These are phyloP conservation scores for Lepus townsendii DNA, from an alignment of 2,797 vertebrate species.

Conservation along the genomic window DNA sequence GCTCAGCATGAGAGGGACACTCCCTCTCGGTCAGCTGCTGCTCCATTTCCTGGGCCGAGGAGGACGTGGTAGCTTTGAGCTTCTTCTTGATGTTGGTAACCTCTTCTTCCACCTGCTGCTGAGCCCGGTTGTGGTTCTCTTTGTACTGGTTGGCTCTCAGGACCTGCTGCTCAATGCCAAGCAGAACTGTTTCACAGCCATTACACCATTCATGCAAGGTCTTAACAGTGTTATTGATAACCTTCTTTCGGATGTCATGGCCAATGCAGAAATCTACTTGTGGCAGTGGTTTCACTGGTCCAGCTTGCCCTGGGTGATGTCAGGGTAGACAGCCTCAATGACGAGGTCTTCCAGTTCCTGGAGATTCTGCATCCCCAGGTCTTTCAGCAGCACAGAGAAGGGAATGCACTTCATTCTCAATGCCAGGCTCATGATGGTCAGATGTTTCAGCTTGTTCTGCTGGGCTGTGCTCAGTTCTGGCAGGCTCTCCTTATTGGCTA, in stretches of 20 bases:
- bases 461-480: conserved; percentile 90
- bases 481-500: conserved; percentile 91
- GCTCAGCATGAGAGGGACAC: conserved; percentile 89
- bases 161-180: conserved; percentile 92
- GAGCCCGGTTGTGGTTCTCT: conserved; percentile 88
- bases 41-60: conserved; percentile 91
- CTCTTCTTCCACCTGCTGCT: conserved; percentile 92
- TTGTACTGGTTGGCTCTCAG: conserved; percentile 91
- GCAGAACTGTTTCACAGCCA: conserved; percentile 91
- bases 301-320: conserved; percentile 99
- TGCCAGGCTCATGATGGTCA: conserved; percentile 91
- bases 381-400: conserved; percentile 98
- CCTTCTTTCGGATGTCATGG: conserved; percentile 97
- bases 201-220: conserved; percentile 98
- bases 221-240: conserved; percentile 97
- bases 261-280: conserved; percentile 99
- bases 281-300: conserved; percentile 98
- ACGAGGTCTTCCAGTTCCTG: conserved; percentile 98
- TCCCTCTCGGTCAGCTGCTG: conserved; percentile 90
- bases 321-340: conserved; percentile 98
- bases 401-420: conserved; percentile 96
- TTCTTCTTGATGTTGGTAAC: conserved; percentile 93
- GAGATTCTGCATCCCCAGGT: conserved; percentile 98
- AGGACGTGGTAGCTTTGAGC: conserved; percentile 89
- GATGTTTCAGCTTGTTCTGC: conserved; percentile 92